Base-by-base conservation (phyloP, 2,797 vertebrate genomes). In the Benthosema pterotum region DNA sequence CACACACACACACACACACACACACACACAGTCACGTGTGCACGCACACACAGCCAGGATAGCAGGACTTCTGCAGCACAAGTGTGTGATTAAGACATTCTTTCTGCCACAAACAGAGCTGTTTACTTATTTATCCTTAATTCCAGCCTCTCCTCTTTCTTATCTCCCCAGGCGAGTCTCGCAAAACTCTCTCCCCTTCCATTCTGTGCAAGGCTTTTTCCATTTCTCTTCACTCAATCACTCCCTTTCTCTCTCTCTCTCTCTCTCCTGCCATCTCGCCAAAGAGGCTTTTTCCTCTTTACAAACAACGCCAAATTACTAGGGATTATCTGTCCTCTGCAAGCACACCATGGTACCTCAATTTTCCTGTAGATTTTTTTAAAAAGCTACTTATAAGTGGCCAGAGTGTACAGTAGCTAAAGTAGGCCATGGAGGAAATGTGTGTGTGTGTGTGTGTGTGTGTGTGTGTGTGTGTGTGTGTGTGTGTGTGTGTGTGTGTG, bases 311-410 rank as follows among this genome's bases (percentile, higher is more conserved):
- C 75, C 65, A 85, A 78, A 88, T 86, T 77, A 86, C 79, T 68
- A 67, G 63, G 80, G 82, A 82, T 87, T 87, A 83, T 75, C 74
- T 68, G 67, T 69, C 69, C 77, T 69, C 69, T 76, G 63, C 65
- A 65, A 83, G 77, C 66, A 82, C 79, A 86, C 87, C 78, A 48
- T 25, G 80, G 85, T 83, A 38, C 32, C 32, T 38, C 32, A 38
- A 84, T 85, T 84, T 82, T 82, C 71, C 69, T 68, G 70, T 64
- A 63, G 83, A 77, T 85, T 88, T 83, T n/a, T 83, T 74, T 80
- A 86, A 80, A 58, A 60, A 80, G 78, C 69, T 59, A 55, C 64
- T 58, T 73, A 63, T 67, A 88, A 83, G 68, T 71, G 68, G 54
- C 60, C 14, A 55, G 66, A 74, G 65, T 66, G 32, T 38, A 11